These are phyloP conservation scores for Andrena flavipes DNA, from an alignment of 2,888 invertebrate genomes.

Conservation along the genomic window DNA sequence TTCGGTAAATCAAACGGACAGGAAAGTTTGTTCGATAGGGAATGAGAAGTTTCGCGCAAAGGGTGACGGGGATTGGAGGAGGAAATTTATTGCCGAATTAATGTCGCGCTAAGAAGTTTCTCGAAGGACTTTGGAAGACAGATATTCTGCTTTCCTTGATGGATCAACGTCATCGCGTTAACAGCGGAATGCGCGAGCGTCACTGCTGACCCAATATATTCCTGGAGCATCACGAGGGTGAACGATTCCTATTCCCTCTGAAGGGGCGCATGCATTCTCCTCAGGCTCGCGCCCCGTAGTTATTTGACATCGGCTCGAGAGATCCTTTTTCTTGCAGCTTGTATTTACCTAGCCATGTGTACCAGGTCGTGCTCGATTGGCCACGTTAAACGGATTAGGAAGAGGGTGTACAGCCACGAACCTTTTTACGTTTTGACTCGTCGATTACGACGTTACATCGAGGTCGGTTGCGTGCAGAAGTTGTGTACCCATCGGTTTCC, in stretches of 20 bases:
- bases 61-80: not conserved
- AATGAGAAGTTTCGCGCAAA: not conserved
- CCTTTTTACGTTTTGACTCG: slow-evolving; percentile 62
- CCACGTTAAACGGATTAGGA: slow-evolving; percentile 64
- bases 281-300: slow-evolving; percentile 50
- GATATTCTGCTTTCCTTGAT: slow-evolving; percentile 2
- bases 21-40: slow-evolving; percentile 1
- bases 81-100: slow-evolving; percentile 32
- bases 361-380: slow-evolving; percentile 12
- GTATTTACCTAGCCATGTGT: slow-evolving; percentile 59
- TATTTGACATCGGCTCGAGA: slow-evolving; percentile 56
- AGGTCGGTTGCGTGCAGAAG: slow-evolving; percentile 13
- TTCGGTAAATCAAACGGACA: slow-evolving; percentile 37
- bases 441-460: not conserved
- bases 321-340: slow-evolving; percentile 35
- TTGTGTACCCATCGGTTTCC: slow-evolving; percentile 19
- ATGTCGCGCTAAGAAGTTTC: not conserved
- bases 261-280: not conserved
- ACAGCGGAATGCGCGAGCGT: not conserved
- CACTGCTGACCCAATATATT: slow-evolving; percentile 35
- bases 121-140: not conserved
- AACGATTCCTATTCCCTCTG: slow-evolving; percentile 6
- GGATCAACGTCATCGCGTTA: not conserved
- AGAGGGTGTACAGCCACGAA: slow-evolving; percentile 34
- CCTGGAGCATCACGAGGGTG: slow-evolving; percentile 28